phyloP scores from a whole-genome alignment of 1,140 invertebrate species.

The Drosophila baimaii region DNA sequence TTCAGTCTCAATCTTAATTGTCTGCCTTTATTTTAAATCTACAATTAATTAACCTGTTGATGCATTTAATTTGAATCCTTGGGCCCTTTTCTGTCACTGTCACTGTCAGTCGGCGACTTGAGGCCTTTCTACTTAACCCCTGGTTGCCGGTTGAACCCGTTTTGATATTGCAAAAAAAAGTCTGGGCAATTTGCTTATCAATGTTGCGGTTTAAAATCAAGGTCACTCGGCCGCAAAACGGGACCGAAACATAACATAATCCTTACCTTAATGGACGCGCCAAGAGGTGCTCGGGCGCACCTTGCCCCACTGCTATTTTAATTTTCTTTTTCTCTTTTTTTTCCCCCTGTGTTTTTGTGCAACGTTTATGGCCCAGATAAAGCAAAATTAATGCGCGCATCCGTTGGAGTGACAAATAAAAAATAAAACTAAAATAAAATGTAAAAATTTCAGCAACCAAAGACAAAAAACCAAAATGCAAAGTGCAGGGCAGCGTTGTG shows the following conservation, averaged over 20 bases:
- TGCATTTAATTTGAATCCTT: neutral
- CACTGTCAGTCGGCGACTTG: neutral
- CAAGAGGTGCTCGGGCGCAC: conserved; percentile 26
- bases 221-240: conserved; percentile 25
- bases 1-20: too few relatives aligned
- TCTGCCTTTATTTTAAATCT: too few relatives aligned
- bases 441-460: conserved; percentile 24
- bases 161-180: conserved; percentile 4
- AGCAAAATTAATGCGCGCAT: conserved; percentile 52
- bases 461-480: conserved; percentile 45
- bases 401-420: conserved; percentile 35
- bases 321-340: conserved; percentile 7
- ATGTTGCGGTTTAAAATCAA: conserved; percentile 28
- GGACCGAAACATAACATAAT: conserved; percentile 53
- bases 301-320: conserved; percentile 27
- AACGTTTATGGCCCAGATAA: conserved; percentile 30
- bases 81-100: conserved; percentile 13
- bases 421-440: conserved; percentile 13
- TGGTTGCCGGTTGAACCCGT: conserved; percentile 32
- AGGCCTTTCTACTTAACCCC: conserved; percentile 43
- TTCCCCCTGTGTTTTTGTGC: conserved; percentile 11
- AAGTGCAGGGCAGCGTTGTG: conserved; percentile 45
- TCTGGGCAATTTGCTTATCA: conserved; percentile 49
- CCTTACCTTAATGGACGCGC: conserved; percentile 59
- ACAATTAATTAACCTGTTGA: neutral